A percentile compares a stretch with the other conserved stretches of the same genome.
phyloP scores from a whole-genome alignment of 2,888 invertebrate genomes.

The Drosophila prostipennis region DNA sequence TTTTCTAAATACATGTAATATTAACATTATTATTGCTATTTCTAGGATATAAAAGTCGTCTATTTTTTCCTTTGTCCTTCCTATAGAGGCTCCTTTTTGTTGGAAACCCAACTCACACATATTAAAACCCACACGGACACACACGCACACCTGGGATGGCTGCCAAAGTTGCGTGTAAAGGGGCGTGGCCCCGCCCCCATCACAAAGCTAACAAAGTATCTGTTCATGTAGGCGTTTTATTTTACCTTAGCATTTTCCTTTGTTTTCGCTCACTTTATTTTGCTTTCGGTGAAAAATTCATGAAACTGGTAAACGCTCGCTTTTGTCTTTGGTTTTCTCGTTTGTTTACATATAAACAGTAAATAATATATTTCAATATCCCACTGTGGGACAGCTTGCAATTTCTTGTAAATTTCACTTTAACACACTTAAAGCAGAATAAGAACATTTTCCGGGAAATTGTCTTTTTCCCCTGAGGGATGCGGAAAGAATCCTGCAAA shows the following conservation, averaged over 20 bases:
- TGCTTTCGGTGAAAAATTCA: conserved; percentile 30
- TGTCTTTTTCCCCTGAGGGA: conserved; percentile 37
- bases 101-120: not conserved
- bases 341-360: conserved; percentile 53
- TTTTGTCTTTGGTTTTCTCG: conserved; percentile 25
- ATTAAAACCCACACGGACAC: not conserved
- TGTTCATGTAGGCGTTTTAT: conserved; percentile 16
- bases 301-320: conserved; percentile 21
- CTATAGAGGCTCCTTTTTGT: not conserved
- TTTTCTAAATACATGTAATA: too few relatives aligned
- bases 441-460: conserved; percentile 15
- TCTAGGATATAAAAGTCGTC: not conserved
- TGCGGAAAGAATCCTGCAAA: not conserved
- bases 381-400: conserved; percentile 19
- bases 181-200: conserved; percentile 16
- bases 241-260: conserved; percentile 19
- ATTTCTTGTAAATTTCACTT: conserved; percentile 19
- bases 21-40: not conserved
- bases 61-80: too few relatives aligned
- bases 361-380: conserved; percentile 46
- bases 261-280: conserved; percentile 34
- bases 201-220: conserved; percentile 35
- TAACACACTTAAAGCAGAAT: conserved; percentile 35
- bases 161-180: not conserved
- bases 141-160: conserved; percentile 52